Evolutionary conservation across 64 coral and sea anemone species (phyloP).

Genomic region (Porites lutea): DNA sequence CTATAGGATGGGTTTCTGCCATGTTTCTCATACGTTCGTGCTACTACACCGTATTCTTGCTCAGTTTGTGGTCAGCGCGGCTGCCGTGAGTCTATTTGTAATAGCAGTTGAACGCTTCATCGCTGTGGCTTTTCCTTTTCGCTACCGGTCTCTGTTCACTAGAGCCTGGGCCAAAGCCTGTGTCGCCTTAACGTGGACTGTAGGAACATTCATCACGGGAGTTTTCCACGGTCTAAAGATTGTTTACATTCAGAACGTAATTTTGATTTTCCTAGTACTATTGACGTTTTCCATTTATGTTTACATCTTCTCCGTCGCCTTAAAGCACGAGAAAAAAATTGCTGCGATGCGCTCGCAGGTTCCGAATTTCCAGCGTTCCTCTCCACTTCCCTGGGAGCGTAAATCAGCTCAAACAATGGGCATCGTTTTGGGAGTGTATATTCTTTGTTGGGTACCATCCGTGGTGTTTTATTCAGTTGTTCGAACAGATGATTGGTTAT

Average conservation of each 20-base stretch:
- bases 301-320: conserved; percentile 27
- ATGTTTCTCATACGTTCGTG: background rate
- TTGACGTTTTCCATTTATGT: conserved; percentile 16
- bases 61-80: conserved; percentile 23
- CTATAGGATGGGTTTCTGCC: conserved; percentile 13
- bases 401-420: conserved; percentile 25
- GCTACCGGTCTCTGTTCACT: conserved; percentile 12
- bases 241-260: background rate
- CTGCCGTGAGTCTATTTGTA: background rate
- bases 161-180: background rate
- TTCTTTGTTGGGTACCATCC: conserved; percentile 21
- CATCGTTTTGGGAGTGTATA: conserved; percentile 5
- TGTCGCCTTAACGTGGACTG: conserved; percentile 1
- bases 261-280: background rate
- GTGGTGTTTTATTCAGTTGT: conserved; percentile 23
- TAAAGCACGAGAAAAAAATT: conserved; percentile 42
- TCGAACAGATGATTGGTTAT: background rate
- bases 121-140: conserved; percentile 37
- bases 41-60: background rate
- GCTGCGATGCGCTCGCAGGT: background rate
- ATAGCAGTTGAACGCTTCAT: conserved; percentile 22
- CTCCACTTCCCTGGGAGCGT: conserved; percentile 10
- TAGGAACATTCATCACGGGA: background rate
- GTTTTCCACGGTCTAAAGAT: conserved; percentile 21
- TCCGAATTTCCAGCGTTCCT: background rate